Evolutionary conservation across 1,140 invertebrate genomes (phyloP).

Genomic region (Zeugodacus cucurbitae): DNA sequence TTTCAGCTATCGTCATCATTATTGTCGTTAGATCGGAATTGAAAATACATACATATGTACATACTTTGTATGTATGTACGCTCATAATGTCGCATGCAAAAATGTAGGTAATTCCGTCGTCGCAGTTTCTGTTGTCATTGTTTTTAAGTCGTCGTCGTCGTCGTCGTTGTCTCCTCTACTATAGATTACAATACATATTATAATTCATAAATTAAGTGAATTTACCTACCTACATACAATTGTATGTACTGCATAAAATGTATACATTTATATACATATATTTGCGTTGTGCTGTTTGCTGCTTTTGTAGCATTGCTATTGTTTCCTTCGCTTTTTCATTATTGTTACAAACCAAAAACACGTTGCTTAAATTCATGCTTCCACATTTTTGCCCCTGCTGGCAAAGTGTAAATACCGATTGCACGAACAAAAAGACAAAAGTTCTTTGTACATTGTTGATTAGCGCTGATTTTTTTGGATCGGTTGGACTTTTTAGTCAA

Average conservation of each 20-base stretch:
- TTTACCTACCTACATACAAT: background rate
- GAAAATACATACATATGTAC: background rate
- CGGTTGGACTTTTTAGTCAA: background rate
- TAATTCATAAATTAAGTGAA: background rate
- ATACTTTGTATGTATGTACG: background rate
- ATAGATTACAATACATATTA: no score
- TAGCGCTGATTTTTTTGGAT: background rate
- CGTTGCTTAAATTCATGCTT: conserved; percentile 23
- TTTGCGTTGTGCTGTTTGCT: background rate
- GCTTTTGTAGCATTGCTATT: background rate
- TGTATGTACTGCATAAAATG: background rate
- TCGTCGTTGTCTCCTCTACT: background rate
- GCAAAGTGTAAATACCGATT: background rate
- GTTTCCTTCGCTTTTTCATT: background rate
- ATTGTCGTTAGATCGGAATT: background rate
- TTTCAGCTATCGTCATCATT: background rate
- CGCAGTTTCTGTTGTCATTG: background rate
- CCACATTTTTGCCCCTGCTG: background rate
- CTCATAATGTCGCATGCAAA: background rate
- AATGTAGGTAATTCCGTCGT: background rate
- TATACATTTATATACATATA: background rate
- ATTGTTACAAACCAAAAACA: conserved; percentile 20
- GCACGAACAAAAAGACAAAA: background rate
- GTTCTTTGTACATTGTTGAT: background rate
- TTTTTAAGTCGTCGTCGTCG: background rate